These are phyloP conservation scores for Ramphastos sulfuratus DNA, from an alignment of 2,113 vertebrate genomes.

Conservation along the genomic window DNA sequence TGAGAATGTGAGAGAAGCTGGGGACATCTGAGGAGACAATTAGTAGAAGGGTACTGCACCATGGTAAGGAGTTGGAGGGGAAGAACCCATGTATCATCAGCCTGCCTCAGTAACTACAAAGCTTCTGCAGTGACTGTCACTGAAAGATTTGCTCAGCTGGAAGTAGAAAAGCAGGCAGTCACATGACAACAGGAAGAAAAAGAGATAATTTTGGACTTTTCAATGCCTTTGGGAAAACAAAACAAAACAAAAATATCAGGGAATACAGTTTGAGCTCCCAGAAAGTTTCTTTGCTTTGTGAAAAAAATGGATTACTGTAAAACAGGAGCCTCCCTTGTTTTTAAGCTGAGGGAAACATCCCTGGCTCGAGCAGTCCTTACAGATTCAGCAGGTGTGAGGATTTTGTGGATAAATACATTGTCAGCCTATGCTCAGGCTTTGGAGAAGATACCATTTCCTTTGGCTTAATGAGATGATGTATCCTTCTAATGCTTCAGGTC, in stretches of 20 bases:
- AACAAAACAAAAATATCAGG: no score
- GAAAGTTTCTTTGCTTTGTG: neutral
- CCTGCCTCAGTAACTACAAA: neutral
- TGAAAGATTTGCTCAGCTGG: neutral
- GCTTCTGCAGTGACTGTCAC: neutral
- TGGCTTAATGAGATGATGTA: conserved; percentile 60
- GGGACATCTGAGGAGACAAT: neutral
- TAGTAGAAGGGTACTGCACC: neutral
- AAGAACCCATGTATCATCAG: neutral
- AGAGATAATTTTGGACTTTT: neutral
- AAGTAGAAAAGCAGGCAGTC: neutral
- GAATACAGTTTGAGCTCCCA: neutral
- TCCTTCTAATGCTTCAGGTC: conserved; percentile 61
- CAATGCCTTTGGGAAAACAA: neutral
- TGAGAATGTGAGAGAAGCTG: neutral
- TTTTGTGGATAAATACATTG: conserved; percentile 23
- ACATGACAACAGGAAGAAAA: neutral
- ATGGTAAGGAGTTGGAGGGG: neutral
- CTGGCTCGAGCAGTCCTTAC: neutral
- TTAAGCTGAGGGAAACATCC: conserved; percentile 22
- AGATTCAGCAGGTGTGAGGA: neutral
- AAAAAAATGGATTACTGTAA: neutral
- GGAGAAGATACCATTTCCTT: conserved; percentile 40
- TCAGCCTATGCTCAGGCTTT: conserved; percentile 22
- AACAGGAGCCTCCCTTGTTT: conserved; percentile 4